Conservation (phyloP, 2,888 invertebrate genomes). For the Rotaria magnacalcarata region DNA sequence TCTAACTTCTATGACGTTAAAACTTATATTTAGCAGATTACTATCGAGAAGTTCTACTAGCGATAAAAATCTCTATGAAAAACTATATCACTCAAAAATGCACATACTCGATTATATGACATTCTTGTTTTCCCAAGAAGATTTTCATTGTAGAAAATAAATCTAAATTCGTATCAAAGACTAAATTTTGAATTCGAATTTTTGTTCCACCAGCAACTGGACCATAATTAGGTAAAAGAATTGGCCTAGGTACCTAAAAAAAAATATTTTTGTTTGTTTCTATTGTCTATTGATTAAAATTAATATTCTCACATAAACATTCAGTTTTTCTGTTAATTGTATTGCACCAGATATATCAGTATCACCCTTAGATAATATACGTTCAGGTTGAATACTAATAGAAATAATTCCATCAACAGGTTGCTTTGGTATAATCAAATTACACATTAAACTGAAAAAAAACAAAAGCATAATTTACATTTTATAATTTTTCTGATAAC, state of each 20-base stretch:
- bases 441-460: background rate
- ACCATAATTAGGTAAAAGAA: background rate
- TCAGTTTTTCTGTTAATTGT: background rate
- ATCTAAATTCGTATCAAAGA: background rate
- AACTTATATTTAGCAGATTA: too few species aligned
- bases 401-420: background rate
- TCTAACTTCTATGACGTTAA: too few species aligned
- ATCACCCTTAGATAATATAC: background rate
- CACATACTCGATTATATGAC: background rate
- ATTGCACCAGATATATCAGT: background rate
- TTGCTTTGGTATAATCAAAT: background rate
- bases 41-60: too few species aligned
- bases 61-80: too few species aligned
- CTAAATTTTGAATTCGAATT: conserved; percentile 15
- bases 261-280: background rate
- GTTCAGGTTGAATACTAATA: background rate
- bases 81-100: too few species aligned
- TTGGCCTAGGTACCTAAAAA: background rate
- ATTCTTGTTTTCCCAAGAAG: background rate
- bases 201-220: conserved; percentile 17
- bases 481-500: background rate
- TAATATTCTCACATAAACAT: background rate
- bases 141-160: background rate
- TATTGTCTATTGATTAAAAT: background rate
- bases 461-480: background rate